Percentiles rank a stretch among this genome's conserved stretches.
Evolutionary conservation across 2,797 vertebrate genomes (phyloP).

Genomic region (Periparus ater): DNA sequence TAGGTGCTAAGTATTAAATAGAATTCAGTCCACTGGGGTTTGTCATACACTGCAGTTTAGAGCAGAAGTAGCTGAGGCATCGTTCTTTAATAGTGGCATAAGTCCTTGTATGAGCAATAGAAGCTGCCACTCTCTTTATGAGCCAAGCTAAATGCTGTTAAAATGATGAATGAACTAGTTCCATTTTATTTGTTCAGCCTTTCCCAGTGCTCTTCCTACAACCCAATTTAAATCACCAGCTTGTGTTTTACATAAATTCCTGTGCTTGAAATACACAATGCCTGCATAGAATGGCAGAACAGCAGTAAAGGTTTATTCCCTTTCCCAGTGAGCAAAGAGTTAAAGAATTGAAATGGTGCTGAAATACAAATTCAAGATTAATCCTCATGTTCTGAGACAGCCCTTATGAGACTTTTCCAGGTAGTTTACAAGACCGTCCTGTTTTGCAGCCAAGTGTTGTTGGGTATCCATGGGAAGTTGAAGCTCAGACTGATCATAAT

Average conservation of each 20-base stretch:
- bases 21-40: neutral
- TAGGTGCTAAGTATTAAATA: constrained; percentile 16
- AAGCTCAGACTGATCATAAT: constrained; percentile 16
- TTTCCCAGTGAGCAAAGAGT: constrained; percentile 9
- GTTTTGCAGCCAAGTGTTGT: neutral
- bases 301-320: neutral
- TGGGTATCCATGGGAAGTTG: constrained; percentile 6
- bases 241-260: neutral
- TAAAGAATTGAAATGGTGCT: constrained; percentile 14
- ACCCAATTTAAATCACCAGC: constrained; percentile 21
- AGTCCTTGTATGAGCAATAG: constrained; percentile 52
- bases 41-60: neutral
- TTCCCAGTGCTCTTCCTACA: constrained; percentile 29
- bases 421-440: neutral
- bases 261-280: neutral
- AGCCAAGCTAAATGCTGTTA: constrained; percentile 51
- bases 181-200: constrained; percentile 55
- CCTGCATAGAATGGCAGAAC: neutral
- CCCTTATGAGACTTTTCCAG: neutral
- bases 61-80: constrained; percentile 27
- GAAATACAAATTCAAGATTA: neutral
- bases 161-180: constrained; percentile 60
- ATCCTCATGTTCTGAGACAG: neutral
- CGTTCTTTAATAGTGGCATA: neutral
- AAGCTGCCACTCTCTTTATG: constrained; percentile 44